Conservation (phyloP, 64 coral and sea anemone species). For the Porites lutea region DNA sequence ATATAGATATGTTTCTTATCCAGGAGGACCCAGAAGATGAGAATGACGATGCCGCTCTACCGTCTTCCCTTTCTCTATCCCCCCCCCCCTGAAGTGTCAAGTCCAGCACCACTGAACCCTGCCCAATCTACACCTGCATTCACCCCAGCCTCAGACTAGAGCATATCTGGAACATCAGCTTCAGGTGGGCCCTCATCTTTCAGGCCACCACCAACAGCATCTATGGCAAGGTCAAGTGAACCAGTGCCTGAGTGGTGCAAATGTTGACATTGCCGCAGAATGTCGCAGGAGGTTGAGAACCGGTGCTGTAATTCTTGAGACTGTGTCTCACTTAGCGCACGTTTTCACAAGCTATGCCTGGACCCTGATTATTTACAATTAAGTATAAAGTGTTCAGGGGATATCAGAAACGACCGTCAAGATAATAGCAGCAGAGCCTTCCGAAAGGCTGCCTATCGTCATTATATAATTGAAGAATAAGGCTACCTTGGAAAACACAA, state of each 20-base stretch:
- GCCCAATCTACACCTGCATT: neutral
- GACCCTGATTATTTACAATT: neutral
- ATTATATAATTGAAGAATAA: neutral
- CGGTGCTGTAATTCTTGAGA: too few species aligned
- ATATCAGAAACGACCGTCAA: neutral
- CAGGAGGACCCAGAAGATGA: conserved; percentile 37
- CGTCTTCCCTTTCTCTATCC: neutral
- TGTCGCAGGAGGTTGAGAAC: too few species aligned
- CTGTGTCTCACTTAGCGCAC: neutral
- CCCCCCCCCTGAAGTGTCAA: neutral
- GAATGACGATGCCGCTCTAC: neutral
- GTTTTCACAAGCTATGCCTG: neutral
- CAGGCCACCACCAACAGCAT: too few species aligned
- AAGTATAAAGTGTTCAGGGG: neutral
- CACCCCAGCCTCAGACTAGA: neutral
- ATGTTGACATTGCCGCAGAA: too few species aligned
- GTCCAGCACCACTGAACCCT: neutral
- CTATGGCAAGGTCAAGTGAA: too few species aligned
- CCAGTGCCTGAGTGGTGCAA: too few species aligned
- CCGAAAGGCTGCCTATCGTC: neutral
- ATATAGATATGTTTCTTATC: conserved; percentile 26
- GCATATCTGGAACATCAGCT: too few species aligned
- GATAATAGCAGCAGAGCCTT: neutral
- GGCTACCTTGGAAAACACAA: neutral
- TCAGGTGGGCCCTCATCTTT: too few species aligned